A percentile compares a stretch with the other conserved stretches of the same genome.
These are phyloP conservation scores for Lagocephalus sceleratus DNA, from an alignment of 2,797 vertebrate genomes.

Conservation along the genomic window DNA sequence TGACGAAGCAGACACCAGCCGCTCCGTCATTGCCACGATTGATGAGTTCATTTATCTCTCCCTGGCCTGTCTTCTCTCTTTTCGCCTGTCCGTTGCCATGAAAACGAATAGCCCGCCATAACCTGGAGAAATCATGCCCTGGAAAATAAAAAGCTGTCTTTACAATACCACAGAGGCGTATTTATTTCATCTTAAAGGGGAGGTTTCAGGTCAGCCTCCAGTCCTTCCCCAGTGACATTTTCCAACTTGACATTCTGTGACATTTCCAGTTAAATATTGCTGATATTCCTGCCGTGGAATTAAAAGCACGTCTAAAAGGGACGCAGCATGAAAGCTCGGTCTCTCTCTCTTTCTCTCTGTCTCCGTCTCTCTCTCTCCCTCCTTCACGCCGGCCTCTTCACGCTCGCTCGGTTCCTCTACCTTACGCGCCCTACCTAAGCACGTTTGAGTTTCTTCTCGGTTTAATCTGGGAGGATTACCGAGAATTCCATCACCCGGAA, in stretches of 20 bases:
- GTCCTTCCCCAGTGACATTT: constrained; percentile 81
- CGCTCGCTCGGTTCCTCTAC: constrained; percentile 8
- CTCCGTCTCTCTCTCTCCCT: constrained; percentile 17
- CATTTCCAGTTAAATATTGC: constrained; percentile 89
- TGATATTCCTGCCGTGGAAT: constrained; percentile 82
- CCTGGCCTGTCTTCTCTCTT: constrained; percentile 49
- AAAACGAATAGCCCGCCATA: constrained; percentile 79
- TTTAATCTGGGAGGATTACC: constrained; percentile 67
- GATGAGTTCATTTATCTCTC: constrained; percentile 82
- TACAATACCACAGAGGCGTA: constrained; percentile 70
- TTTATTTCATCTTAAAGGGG: constrained; percentile 82
- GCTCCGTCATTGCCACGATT: constrained; percentile 68
- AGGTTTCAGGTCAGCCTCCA: constrained; percentile 70
- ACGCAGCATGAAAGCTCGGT: constrained; percentile 63
- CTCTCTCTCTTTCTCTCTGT: constrained; percentile 24
- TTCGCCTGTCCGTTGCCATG: constrained; percentile 68
- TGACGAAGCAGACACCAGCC: constrained; percentile 75
- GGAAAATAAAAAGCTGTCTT: constrained; percentile 64
- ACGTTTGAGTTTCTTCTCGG: constrained; percentile 55
- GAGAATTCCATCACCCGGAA: constrained; percentile 56
- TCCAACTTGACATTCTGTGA: constrained; percentile 86
- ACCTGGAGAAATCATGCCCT: constrained; percentile 74
- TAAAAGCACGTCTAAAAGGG: constrained; percentile 81
- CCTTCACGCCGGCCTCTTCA: constrained; percentile 36
- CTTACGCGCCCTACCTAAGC: constrained; percentile 58